Conservation (phyloP, 2,888 invertebrate genomes). For the Hemistola chrysoprasaria region DNA sequence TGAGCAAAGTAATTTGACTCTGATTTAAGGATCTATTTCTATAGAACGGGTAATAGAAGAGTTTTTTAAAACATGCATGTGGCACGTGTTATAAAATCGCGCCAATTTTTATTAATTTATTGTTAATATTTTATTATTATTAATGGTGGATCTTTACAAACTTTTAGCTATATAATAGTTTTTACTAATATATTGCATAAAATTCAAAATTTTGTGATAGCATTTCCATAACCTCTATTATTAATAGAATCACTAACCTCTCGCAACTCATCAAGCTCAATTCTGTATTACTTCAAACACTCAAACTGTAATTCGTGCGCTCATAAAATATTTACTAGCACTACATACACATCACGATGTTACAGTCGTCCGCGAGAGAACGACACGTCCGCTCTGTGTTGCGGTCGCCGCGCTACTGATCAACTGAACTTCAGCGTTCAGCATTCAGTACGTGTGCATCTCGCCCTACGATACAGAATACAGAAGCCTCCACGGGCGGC, state of each 20-base stretch:
- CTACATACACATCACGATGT: constrained; percentile 32
- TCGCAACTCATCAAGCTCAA: constrained; percentile 20
- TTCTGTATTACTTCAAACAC: constrained; percentile 22
- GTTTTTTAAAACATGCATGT: too few species aligned
- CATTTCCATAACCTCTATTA: too few species aligned
- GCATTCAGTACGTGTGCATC: constrained; percentile 45
- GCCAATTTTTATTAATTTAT: too few species aligned
- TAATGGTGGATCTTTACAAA: too few species aligned
- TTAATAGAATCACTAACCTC: constrained; percentile 21
- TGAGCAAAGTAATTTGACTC: too few species aligned
- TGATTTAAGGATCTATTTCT: too few species aligned
- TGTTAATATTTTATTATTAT: too few species aligned
- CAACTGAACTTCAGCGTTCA: constrained; percentile 46
- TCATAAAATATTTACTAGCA: constrained; percentile 24
- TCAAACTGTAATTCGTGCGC: constrained; percentile 16
- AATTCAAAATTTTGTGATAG: too few species aligned
- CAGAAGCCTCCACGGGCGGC: constrained; percentile 43
- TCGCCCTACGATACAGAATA: constrained; percentile 32
- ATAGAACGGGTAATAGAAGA: too few species aligned
- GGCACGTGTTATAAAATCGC: too few species aligned
- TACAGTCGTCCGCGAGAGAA: constrained; percentile 20
- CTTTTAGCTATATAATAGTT: too few species aligned
- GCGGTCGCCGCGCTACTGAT: constrained; percentile 67
- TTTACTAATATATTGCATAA: too few species aligned
- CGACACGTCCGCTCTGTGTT: constrained; percentile 54